Conservation (phyloP, 2,797 vertebrate genomes). For the Oryzias dopingdopingensis region DNA sequence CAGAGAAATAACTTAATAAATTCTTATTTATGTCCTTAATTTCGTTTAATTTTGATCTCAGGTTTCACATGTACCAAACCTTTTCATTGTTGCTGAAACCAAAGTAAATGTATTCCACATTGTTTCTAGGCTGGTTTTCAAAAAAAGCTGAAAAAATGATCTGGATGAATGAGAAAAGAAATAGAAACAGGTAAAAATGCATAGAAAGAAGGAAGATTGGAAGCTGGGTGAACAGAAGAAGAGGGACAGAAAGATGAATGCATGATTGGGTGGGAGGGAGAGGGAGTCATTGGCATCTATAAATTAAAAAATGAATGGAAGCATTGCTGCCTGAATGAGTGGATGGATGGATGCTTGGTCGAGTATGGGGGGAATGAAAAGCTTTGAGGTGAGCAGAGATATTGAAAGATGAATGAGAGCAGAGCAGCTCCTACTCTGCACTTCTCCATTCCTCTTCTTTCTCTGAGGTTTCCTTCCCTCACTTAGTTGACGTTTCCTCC, state of each 20-base stretch:
- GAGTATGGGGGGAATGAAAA: slow-evolving; percentile 51
- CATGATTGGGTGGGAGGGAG: slow-evolving; percentile 56
- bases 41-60: no score
- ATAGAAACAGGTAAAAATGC: slow-evolving; percentile 33
- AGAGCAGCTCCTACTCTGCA: slow-evolving; percentile 42
- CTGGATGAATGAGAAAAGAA: slow-evolving; percentile 45
- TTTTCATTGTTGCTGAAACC: slow-evolving; percentile 11
- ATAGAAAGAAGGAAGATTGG: slow-evolving; percentile 43
- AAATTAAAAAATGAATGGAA: slow-evolving; percentile 62
- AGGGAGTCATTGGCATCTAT: slow-evolving; percentile 54
- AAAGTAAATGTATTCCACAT: slow-evolving; percentile 13
- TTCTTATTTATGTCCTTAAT: no score
- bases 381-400: slow-evolving; percentile 56
- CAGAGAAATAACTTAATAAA: no score
- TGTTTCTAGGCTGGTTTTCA: slow-evolving; percentile 24
- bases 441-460: slow-evolving; percentile 32
- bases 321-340: slow-evolving; percentile 46
- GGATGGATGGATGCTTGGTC: slow-evolving; percentile 48
- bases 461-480: slow-evolving; percentile 22
- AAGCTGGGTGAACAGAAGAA: slow-evolving; percentile 28
- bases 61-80: slow-evolving; percentile 5
- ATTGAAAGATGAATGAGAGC: slow-evolving; percentile 66
- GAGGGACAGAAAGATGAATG: slow-evolving; percentile 62
- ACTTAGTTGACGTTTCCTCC: slow-evolving; percentile 21
- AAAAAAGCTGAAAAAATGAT: slow-evolving; percentile 25